phyloP scores from a whole-genome alignment of 2,113 vertebrate genomes.

The Oceanites oceanicus region DNA sequence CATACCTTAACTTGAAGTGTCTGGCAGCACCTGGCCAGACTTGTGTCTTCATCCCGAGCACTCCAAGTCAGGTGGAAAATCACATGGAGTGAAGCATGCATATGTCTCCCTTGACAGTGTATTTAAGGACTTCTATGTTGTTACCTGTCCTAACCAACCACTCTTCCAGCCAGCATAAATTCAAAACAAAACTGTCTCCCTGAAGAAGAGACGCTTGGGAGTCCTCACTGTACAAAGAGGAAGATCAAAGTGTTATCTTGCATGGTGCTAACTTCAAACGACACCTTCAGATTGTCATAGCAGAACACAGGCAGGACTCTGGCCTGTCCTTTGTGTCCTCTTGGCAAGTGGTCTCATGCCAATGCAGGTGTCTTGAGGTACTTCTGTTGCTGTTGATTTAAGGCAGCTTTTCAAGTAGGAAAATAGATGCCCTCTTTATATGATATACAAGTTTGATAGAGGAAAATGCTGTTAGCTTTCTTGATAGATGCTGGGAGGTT shows the following conservation, averaged over 20 bases:
- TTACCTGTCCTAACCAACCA: not conserved
- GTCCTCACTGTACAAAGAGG: not conserved
- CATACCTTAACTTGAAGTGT: not conserved
- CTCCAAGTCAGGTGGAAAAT: not conserved
- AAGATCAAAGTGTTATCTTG: not conserved
- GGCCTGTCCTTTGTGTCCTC: not conserved
- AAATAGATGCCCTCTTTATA: not conserved
- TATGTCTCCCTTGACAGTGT: not conserved
- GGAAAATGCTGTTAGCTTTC: not conserved
- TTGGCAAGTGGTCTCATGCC: not conserved
- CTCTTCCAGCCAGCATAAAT: not conserved
- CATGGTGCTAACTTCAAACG: not conserved
- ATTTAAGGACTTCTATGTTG: not conserved
- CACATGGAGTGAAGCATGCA: not conserved
- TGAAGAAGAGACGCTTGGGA: not conserved
- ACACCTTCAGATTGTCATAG: not conserved
- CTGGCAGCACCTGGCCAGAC: not conserved
- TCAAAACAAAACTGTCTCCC: not conserved
- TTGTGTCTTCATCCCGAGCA: not conserved
- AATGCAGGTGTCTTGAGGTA: not conserved
- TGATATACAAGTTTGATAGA: not conserved
- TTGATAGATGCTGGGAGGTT: accelerated
- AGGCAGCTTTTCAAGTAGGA: not conserved
- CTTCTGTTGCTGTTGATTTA: not conserved
- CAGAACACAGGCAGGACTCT: not conserved